phyloP scores from a whole-genome alignment of 2,113 vertebrate genomes.

The Excalfactoria chinensis region DNA sequence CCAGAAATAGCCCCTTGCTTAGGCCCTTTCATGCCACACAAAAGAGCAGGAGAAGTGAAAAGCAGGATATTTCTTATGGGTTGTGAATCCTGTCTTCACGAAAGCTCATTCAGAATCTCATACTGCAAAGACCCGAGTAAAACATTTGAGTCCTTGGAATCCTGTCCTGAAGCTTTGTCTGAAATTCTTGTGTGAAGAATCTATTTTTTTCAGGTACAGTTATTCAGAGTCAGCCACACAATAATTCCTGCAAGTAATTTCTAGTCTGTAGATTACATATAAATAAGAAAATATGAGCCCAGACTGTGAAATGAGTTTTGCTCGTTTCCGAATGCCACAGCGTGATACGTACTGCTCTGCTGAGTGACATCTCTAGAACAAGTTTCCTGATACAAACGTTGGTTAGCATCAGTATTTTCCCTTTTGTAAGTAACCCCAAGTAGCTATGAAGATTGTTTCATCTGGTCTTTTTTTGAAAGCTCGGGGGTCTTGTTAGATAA shows the following conservation, averaged over 20 bases:
- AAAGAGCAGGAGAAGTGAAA: not conserved
- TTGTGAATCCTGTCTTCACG: not conserved
- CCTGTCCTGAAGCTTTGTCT: not conserved
- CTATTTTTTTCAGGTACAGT: not conserved
- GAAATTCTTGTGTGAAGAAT: not conserved
- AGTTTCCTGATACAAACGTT: not conserved
- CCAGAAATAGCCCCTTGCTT: not conserved
- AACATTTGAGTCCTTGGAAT: not conserved
- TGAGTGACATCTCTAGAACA: not conserved
- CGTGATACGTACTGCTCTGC: not conserved
- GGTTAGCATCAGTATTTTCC: not conserved
- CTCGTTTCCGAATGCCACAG: not conserved
- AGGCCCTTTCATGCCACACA: not conserved
- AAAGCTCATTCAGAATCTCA: not conserved
- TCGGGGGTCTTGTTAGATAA: not conserved
- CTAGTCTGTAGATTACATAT: not conserved
- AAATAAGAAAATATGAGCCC: not conserved
- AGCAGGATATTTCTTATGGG: not conserved
- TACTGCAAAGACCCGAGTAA: not conserved
- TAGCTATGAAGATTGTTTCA: not conserved
- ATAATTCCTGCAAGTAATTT: constrained; percentile 9
- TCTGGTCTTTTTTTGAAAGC: not conserved
- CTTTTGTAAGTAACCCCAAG: not conserved
- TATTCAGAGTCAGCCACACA: not conserved
- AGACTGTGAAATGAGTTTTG: not conserved